Evolutionary conservation across 1,140 invertebrate genomes (phyloP), one percentile per base, ranked within the genome.

Genomic region (Cotesia chilonis): DNA sequence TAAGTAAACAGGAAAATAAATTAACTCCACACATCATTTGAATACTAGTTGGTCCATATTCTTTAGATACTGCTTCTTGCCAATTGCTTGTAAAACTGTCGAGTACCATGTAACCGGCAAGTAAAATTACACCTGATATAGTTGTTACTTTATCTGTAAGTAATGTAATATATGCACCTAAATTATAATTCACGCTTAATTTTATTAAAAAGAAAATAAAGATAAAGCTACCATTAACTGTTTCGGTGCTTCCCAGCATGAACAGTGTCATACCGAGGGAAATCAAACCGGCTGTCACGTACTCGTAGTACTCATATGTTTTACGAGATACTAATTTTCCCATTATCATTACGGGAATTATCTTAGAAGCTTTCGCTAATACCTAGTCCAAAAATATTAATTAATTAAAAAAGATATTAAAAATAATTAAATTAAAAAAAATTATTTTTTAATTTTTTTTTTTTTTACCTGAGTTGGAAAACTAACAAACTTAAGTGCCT

Each of bases 11-110:
- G 0, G 97, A 98, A 86, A 98, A 99, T 73, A 98, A 88, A 87
- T 99, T 99, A 1, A 99, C 96, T 17, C 94, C 95, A 83, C 94
- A 96, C 96, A 99, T 98, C 97, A 99, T 99, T 88, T 99, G 96
- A 75, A 98, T 90, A 52, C 94, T 92, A 12, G 91, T 92, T 87
- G 96, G 93, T 75, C 91, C 87, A 83, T 98, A 95, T 60, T 91
- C 90, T 52, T 89, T 91, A 84, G 98, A 98, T 38, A 99, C 89
- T 77, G 92, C 92, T 76, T 93, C 93, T 88, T 99, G 98, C 97
- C 97, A 99, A 85, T 98, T 99, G 65, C 96, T 95, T 7, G 98
- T 99, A 87, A 99, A 99, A 86, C 96, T 97, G 87, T 99, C 98
- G 87, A 97, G 96, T 55, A 92, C 84, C 91, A 99, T 94, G 87